These are phyloP conservation scores for Synanthedon formicaeformis DNA, from an alignment of 2,888 invertebrate genomes.

Conservation along the genomic window DNA sequence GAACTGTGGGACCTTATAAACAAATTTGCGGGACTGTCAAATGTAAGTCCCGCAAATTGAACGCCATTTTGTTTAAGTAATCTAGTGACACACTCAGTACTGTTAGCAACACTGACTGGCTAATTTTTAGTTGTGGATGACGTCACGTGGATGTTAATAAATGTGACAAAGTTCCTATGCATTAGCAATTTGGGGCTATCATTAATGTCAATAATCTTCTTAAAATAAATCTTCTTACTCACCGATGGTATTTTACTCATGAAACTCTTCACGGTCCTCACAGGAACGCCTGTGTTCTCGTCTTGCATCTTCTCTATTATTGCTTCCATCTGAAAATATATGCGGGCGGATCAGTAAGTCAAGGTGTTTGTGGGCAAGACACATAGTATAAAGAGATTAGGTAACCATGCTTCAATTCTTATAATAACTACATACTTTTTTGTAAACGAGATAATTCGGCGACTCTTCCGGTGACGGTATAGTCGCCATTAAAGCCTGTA, in stretches of 20 bases:
- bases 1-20: too few species aligned
- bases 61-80: too few species aligned
- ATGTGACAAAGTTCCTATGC: too few species aligned
- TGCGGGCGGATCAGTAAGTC: too few species aligned
- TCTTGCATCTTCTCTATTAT: conserved; percentile 97
- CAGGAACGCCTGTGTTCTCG: conserved; percentile 92
- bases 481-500: conserved; percentile 61
- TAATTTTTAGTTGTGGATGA: background rate
- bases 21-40: too few species aligned
- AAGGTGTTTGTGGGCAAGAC: too few species aligned
- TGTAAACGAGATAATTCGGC: conserved; percentile 89
- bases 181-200: too few species aligned
- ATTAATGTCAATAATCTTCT: too few species aligned
- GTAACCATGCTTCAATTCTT: background rate
- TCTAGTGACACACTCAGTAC: background rate
- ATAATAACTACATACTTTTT: conserved; percentile 72
- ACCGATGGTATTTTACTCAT: conserved; percentile 99
- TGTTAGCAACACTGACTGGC: too few species aligned
- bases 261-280: conserved; percentile 97
- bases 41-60: too few species aligned
- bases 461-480: conserved; percentile 78
- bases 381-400: too few species aligned
- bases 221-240: conserved; percentile 41
- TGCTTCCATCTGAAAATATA: conserved; percentile 86
- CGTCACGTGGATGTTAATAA: background rate